Conservation (phyloP, 2,888 invertebrate species). For the Leptinotarsa juncta region DNA sequence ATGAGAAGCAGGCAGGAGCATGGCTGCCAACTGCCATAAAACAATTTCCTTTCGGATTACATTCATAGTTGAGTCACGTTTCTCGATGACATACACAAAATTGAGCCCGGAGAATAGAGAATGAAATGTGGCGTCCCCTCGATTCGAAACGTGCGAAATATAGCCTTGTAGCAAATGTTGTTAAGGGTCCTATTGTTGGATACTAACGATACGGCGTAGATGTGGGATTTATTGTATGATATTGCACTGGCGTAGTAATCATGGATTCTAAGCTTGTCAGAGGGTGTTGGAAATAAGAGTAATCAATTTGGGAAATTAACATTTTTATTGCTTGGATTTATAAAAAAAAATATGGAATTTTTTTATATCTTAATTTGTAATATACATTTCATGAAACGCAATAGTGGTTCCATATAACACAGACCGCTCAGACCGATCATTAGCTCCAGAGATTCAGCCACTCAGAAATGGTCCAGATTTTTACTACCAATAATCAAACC, state of each 20-base stretch:
- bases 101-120: conserved; percentile 62
- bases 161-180: conserved; percentile 48
- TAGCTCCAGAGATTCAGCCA: too few relatives aligned
- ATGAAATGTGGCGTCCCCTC: conserved; percentile 58
- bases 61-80: conserved; percentile 65
- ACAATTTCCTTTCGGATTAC: conserved; percentile 62
- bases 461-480: too few relatives aligned
- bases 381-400: too few relatives aligned
- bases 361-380: too few relatives aligned
- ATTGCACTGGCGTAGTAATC: conserved; percentile 40
- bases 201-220: conserved; percentile 40
- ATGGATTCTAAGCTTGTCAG: background rate
- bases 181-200: conserved; percentile 53
- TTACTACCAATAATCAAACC: too few relatives aligned
- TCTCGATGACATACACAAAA: conserved; percentile 64
- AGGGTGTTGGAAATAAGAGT: conserved; percentile 11
- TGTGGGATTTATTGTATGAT: conserved; percentile 56
- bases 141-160: conserved; percentile 44
- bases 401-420: too few relatives aligned
- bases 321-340: too few relatives aligned
- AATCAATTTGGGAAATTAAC: background rate
- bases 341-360: too few relatives aligned
- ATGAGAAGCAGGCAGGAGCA: conserved; percentile 51
- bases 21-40: conserved; percentile 62
- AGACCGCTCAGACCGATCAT: too few relatives aligned